Evolutionary conservation across 2,113 vertebrate genomes (phyloP), one percentile per base, ranked within the genome.

Genomic region (Phalacrocorax pelagicus): DNA sequence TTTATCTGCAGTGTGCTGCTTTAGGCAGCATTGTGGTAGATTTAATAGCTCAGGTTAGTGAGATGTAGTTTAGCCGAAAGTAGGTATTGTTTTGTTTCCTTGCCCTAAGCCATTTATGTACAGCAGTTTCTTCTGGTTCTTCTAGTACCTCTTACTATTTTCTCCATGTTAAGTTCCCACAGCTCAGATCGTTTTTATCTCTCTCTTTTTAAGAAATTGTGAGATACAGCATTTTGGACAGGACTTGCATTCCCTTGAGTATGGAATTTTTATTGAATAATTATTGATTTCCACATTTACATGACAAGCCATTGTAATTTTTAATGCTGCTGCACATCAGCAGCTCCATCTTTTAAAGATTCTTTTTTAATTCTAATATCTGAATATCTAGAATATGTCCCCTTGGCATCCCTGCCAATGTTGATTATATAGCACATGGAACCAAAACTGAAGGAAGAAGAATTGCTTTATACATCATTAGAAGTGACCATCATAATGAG

Each of bases 81-180:
- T 58, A 23, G 19, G 3, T 4, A 11, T 9, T 34, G 15, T 24
- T 85, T 65, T 54, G 19, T 21, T 65, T 54, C 24, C 17, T 30
- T 57, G 20, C 46, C 22, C 74, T 36, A 14, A 92, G 34, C 5
- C 7, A 10, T 55, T 36, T 19, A 4, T 5, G 18, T 34, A n/a
- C 16, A 77, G 18, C 19, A 29, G 15, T 24, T 85, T 17, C 17
- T 90, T 63, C 40, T 36, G 27, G 16, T 57, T 74, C 38, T 30
- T 79, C 15, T 3, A 40, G 34, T 11, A 79, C 12, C 24, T 42
- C 38, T 74, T 20, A 3, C 40, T 81, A 63, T 47, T 51, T 49
- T 18, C 24, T 21, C 0, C 12, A 16, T 1, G 0, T 15, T 18
- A 23, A 44, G 26, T 55, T 46, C 13, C 10, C 21, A 5, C 34